These are phyloP conservation scores for Andricus curvator DNA, from an alignment of 2,888 invertebrate genomes.

Conservation along the genomic window DNA sequence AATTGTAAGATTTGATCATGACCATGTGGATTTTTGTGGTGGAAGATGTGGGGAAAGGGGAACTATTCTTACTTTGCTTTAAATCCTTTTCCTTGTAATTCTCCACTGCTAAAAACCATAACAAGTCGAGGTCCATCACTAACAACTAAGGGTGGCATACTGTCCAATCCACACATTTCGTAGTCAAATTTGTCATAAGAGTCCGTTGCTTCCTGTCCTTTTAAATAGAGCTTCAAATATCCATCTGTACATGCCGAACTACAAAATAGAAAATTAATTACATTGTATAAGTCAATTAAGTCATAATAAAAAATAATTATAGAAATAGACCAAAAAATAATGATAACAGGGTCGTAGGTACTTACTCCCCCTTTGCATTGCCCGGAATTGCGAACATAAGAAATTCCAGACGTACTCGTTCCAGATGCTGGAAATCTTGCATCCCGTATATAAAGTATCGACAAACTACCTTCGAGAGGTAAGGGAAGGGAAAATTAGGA, in stretches of 20 bases:
- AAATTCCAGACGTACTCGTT: slow-evolving; percentile 94
- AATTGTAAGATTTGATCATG: no score
- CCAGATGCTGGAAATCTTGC: slow-evolving; percentile 97
- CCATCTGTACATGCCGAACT: slow-evolving; percentile 89
- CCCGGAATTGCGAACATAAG: slow-evolving; percentile 93
- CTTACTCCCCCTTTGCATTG: slow-evolving; percentile 89
- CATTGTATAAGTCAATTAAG: neutral
- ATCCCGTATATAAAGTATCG: slow-evolving; percentile 99
- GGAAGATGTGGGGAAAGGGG: no score
- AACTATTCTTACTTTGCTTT: slow-evolving; percentile 85
- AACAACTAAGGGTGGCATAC: slow-evolving; percentile 88
- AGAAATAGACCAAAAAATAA: neutral
- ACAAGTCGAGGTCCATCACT: slow-evolving; percentile 96
- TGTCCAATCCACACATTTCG: slow-evolving; percentile 91
- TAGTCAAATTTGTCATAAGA: slow-evolving; percentile 96
- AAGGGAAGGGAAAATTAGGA: slow-evolving; percentile 97
- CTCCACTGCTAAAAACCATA: slow-evolving; percentile 96
- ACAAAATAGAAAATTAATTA: slow-evolving; percentile 57
- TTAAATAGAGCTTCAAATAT: slow-evolving; percentile 93
- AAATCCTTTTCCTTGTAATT: slow-evolving; percentile 93
- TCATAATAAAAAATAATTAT: neutral
- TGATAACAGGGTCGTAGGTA: slow-evolving; percentile 59
- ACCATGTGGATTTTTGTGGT: no score
- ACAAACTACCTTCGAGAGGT: slow-evolving; percentile 97
- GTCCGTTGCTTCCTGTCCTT: slow-evolving; percentile 94